Evolutionary conservation across 1,140 invertebrate species (phyloP).

Genomic region (Drosophila azteca): DNA sequence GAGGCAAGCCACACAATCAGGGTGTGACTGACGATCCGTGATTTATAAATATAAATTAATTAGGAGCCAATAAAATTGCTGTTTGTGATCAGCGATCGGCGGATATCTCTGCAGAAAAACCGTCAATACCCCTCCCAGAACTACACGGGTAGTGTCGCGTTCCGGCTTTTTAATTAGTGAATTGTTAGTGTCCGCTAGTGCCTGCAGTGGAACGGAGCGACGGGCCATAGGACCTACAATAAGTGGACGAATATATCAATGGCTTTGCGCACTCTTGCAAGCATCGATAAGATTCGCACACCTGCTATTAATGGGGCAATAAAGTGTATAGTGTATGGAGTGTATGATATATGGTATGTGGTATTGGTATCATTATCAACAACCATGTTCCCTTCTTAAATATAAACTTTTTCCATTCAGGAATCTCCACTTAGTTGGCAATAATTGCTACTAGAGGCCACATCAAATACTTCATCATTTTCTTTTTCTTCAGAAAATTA

Average conservation of each 20-base stretch:
- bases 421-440: constrained; percentile 48
- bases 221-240: too few species aligned
- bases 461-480: constrained; percentile 10
- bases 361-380: constrained; percentile 15
- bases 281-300: constrained; percentile 41
- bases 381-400: constrained; percentile 13
- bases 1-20: constrained; percentile 25
- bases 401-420: constrained; percentile 38
- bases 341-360: too few species aligned
- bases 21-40: constrained; percentile 33
- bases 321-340: constrained; percentile 4
- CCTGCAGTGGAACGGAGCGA: too few species aligned
- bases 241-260: not conserved
- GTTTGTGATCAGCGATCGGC: constrained; percentile 5
- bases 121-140: not conserved
- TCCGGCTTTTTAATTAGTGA: not conserved
- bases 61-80: constrained; percentile 16
- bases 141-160: constrained; percentile 5
- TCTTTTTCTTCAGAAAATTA: constrained; percentile 24
- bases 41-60: constrained; percentile 41
- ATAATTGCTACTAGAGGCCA: constrained; percentile 26
- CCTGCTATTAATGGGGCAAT: constrained; percentile 19
- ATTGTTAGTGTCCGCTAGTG: too few species aligned
- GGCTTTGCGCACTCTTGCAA: constrained; percentile 33
- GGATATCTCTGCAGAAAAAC: too few species aligned